Evolutionary conservation across 1,140 invertebrate species (phyloP).

Genomic region (Mactra quadrangularis): DNA sequence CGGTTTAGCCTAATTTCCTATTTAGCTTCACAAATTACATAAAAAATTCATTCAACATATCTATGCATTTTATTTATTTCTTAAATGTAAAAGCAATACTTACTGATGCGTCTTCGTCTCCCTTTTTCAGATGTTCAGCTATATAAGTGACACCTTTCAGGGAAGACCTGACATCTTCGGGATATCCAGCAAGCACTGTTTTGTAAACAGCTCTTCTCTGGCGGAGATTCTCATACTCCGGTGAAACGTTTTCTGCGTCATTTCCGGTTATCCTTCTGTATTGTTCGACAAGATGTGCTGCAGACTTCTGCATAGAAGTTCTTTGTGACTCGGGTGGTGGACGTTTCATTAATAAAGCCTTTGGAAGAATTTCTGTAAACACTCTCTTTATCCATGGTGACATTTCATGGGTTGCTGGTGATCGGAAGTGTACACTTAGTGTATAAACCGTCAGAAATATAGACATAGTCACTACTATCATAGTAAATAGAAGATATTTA

Average conservation of each 20-base stretch:
- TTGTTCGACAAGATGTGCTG: conserved; percentile 85
- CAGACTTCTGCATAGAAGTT: conserved; percentile 90
- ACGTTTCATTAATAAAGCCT: conserved; percentile 82
- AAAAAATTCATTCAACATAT: no score
- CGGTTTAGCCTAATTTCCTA: no score
- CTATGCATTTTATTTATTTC: no score
- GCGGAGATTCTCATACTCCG: conserved; percentile 12
- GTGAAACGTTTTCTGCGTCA: conserved; percentile 8
- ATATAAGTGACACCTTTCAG: conserved; percentile 97
- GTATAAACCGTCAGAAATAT: conserved; percentile 83
- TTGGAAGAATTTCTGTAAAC: conserved; percentile 83
- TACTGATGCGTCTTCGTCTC: conserved; percentile 77
- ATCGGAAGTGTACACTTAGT: conserved; percentile 82
- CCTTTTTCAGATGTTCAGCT: conserved; percentile 95
- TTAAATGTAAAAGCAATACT: no score
- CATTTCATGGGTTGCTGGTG: conserved; percentile 83
- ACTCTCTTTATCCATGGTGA: conserved; percentile 82
- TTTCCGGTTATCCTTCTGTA: conserved; percentile 59
- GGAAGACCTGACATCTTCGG: conserved; percentile 93
- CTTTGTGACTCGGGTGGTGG: conserved; percentile 69
- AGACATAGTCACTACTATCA: conserved; percentile 83
- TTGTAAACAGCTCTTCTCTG: conserved; percentile 23
- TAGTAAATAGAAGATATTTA: conserved; percentile 84
- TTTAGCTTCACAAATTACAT: no score
- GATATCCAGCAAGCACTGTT: conserved; percentile 59